Evolutionary conservation across 2,888 invertebrate species (phyloP), one percentile per base, ranked within the genome.

Genomic region (Nebria brevicollis): DNA sequence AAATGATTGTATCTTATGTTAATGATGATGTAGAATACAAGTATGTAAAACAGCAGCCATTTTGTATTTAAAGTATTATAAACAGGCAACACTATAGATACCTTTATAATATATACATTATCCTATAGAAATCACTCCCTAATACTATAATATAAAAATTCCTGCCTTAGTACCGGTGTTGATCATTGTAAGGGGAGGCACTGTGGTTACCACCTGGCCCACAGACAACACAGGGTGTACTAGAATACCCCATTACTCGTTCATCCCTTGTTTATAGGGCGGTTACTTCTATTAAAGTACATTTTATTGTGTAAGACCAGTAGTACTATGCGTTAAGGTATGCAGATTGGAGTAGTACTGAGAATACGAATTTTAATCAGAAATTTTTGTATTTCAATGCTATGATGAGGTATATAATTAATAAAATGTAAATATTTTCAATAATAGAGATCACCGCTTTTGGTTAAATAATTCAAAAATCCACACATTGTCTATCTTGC

Each of bases 401-500:
- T 20, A 1, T 20, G 20, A 20, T 20, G 20, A 20, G 20, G 20
- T 20, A 20, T 20, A 20, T 20, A 20, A 20, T 20, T 20, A 20
- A 20, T 20, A 20, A 20, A 20, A 20, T 20, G 20, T 20, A 20
- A 20, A 20, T 20, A 20, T 20, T 20, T 20, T 20, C 20, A 20
- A 20, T 20, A 20, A 20, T 20, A 20, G 20, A 20, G 20, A 20
- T 20, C 20, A 20, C 20, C 20, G 20, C 20, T 20, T 20, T 20
- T 20, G 20, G 20, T 20, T 68, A 34, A 34, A 34, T 34, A 34
- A 54, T 13, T 3, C 11, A 54, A 54, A 54, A 65, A 78, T 41
- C 74, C 66, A 85, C 84, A 86, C 85, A 88, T 88, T 88, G 88
- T 88, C 88, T 88, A 88, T 88, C 88, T 88, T 88, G 87, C 87